Conservation (phyloP, 2,888 invertebrate genomes). For the Neuroscelio doddi region DNA sequence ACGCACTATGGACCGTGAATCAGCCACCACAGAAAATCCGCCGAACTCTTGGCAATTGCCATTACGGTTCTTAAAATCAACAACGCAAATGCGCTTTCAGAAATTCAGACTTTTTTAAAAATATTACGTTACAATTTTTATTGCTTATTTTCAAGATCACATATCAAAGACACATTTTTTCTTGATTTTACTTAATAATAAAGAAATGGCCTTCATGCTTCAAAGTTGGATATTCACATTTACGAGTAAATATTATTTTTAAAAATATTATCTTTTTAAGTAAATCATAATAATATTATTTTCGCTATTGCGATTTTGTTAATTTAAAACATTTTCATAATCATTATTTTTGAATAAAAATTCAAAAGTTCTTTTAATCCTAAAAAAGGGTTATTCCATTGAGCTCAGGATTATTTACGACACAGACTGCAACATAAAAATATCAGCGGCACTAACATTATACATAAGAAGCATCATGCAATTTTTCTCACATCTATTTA, state of each 20-base stretch:
- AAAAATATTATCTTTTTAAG: too few relatives aligned
- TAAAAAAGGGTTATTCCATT: too few relatives aligned
- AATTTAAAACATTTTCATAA: too few relatives aligned
- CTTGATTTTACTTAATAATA: slow-evolving; percentile 13
- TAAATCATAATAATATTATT: too few relatives aligned
- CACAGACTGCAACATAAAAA: too few relatives aligned
- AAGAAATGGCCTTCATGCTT: slow-evolving; percentile 33
- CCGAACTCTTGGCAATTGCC: neutral
- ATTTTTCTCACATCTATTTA: slow-evolving; percentile 33
- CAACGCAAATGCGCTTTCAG: too few relatives aligned
- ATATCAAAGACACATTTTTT: slow-evolving; percentile 29
- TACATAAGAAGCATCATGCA: too few relatives aligned
- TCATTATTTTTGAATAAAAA: too few relatives aligned
- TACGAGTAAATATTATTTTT: slow-evolving; percentile 12
- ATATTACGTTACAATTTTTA: slow-evolving; percentile 26
- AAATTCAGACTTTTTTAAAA: slow-evolving; percentile 5
- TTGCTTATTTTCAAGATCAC: slow-evolving; percentile 27
- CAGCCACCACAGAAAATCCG: slow-evolving; percentile 16
- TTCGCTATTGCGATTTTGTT: too few relatives aligned
- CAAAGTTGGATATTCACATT: neutral
- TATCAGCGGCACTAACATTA: too few relatives aligned
- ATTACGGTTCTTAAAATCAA: neutral
- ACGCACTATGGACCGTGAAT: slow-evolving; percentile 27
- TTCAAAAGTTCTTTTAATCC: too few relatives aligned
- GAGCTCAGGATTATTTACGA: too few relatives aligned